Conservation (phyloP, 92 coral and sea anemone species). For the Desmophyllum pertusum region DNA sequence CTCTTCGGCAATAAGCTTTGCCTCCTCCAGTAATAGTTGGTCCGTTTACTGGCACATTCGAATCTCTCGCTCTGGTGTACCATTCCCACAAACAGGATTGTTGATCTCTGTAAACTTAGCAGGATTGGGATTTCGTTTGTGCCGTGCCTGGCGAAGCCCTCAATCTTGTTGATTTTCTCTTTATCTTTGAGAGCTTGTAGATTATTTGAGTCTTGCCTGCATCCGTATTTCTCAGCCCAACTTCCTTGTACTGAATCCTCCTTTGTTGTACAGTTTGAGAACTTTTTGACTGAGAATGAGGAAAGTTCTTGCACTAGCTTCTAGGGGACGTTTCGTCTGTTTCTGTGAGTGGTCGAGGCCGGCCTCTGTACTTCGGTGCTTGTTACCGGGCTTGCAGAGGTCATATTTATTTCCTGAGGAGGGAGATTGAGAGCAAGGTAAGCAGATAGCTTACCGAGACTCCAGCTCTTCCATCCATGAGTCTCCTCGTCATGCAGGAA, state of each 20-base stretch:
- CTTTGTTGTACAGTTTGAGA: not conserved
- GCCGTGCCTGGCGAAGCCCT: too few species aligned
- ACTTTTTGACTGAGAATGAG: conserved; percentile 7
- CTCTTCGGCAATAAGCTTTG: not conserved
- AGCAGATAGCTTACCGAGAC: conserved; percentile 17
- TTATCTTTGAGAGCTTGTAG: conserved; percentile 16
- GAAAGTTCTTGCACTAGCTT: conserved; percentile 1
- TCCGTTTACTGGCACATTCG: conserved; percentile 49
- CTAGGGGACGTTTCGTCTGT: not conserved
- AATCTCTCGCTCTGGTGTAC: conserved; percentile 35
- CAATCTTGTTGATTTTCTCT: not conserved
- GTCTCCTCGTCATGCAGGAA: conserved; percentile 27
- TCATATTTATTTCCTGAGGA: not conserved
- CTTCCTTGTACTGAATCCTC: conserved; percentile 30
- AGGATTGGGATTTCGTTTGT: too few species aligned
- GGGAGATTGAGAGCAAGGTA: conserved; percentile 2
- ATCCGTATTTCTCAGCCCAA: conserved; percentile 20
- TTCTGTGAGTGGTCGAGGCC: too few species aligned
- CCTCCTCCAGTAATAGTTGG: conserved; percentile 20
- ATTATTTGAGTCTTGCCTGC: conserved; percentile 48
- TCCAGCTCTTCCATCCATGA: conserved; percentile 22
- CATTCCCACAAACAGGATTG: conserved; percentile 44
- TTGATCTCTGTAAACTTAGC: conserved; percentile 37
- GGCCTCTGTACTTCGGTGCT: too few species aligned
- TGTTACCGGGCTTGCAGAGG: not conserved